Evolutionary conservation across 1,140 invertebrate genomes (phyloP), one percentile per base, ranked within the genome.

Genomic region (Temnothorax nylanderi): DNA sequence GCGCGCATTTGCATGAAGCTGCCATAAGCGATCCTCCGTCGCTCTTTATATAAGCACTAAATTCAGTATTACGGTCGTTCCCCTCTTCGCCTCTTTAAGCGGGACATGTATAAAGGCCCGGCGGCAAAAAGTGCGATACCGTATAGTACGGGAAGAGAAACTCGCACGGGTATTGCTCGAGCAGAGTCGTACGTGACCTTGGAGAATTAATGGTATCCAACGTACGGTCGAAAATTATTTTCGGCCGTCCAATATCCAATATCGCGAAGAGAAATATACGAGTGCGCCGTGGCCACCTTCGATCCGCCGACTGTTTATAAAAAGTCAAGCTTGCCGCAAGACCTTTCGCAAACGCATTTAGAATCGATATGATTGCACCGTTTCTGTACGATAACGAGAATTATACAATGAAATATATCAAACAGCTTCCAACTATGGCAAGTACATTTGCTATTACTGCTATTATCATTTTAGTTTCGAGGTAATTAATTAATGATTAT

Each of bases 41-140:
- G 86, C 82, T 88, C 88, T 91, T 91, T 88, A 86, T 89, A 87
- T 88, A 88, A 89, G 77, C 82, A 81, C 72, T 89, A 91, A 91
- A 91, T 89, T 91, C 82, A 75, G 88, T 86, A 89, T 91, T 89
- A 86, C 64, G 86, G 65, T 76, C 67, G 44, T 47, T 49, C 34
- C 13, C n/a, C 51, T 41, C 54, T 54, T 37, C 49, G 41, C 5
- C 26, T 21, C 32, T 34, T 32, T 85, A 85, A 77, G 62, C 60
- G 58, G 44, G 34, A 85, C 82, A 47, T 41, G 58, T 76, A 85
- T 84, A 84, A 84, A 60, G 47, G 80, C n/a, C n/a, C 21, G 44
- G n/a, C 13, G 69, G 69, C 80, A 84, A 84, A 84, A 84, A 84
- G 41, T 26, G 26, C 54, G 80, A 75, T 75, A 84, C 34, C 21